These are phyloP conservation scores for Drosophila diplacantha DNA, from an alignment of 2,888 invertebrate species.

Conservation along the genomic window DNA sequence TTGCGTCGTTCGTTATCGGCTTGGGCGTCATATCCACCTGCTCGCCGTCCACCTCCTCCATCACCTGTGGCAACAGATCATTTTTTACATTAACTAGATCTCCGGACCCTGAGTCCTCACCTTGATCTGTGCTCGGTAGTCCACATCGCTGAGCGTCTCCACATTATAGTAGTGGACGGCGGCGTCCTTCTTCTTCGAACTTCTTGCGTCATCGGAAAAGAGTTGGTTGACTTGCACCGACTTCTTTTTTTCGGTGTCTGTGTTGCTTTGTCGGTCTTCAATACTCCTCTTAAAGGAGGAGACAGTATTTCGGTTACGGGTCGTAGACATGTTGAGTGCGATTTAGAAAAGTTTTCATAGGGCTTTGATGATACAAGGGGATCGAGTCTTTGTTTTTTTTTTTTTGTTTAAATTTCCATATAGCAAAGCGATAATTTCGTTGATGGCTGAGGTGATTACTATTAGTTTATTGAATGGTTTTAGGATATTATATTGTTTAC, in stretches of 20 bases:
- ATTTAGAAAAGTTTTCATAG: background rate
- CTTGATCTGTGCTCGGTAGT: conserved; percentile 48
- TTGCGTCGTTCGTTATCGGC: conserved; percentile 19
- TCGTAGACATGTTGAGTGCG: conserved; percentile 1
- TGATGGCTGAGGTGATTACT: background rate
- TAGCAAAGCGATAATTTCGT: background rate
- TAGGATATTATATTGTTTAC: too few relatives aligned
- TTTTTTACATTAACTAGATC: rapidly evolving
- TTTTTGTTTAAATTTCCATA: background rate
- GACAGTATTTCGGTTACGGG: background rate
- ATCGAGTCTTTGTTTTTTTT: background rate
- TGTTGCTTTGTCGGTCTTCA: background rate
- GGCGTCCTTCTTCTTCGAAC: conserved; percentile 16
- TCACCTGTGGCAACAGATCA: conserved; percentile 37
- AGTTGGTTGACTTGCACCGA: conserved; percentile 38
- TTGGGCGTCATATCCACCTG: conserved; percentile 67
- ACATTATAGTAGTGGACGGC: conserved; percentile 36
- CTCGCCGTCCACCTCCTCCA: conserved; percentile 43
- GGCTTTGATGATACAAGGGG: background rate
- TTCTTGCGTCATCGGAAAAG: background rate
- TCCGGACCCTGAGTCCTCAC: conserved; percentile 12
- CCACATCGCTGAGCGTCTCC: conserved; percentile 39
- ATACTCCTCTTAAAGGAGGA: conserved; percentile 5
- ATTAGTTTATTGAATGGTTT: too few relatives aligned
- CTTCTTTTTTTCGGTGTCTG: conserved; percentile 38